Evolutionary conservation across 2,113 vertebrate genomes (phyloP), one percentile per base, ranked within the genome.

Genomic region (Podocnemis expansa): DNA sequence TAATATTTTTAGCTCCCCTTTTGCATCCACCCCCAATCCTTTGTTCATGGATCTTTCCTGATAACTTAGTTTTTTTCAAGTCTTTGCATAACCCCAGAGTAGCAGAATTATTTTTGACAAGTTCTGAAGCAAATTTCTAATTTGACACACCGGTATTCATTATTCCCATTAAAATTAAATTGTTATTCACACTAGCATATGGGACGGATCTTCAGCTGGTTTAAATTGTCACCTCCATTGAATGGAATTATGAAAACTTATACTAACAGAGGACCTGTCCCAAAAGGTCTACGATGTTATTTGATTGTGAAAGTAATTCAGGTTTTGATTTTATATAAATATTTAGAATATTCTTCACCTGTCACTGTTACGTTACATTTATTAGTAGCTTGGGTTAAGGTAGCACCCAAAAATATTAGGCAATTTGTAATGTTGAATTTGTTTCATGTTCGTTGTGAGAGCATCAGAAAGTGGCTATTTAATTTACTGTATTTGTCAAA

Each of bases 191-290:
- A 38, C 19, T 22, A 38, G 34, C 63, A 70, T 21, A 70, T 70
- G n/a, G 4, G 19, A 34, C 13, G 45, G 43, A 76, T 45, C 6
- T 41, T 45, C 73, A 45, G 3, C 12, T 45, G 25, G 10, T 45
- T 8, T 76, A 75, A 75, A 11, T 75, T 43, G 43, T 76, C 73
- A 8, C 25, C 25, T 45, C 24, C 11, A 27, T 27, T 75, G 70
- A 43, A 12, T 25, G 19, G 24, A 75, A 11, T 43, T 34, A 80
- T 52, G 16, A 4, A 5, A 56, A 25, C 47, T 81, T 79, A 10
- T 47, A 31, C 79, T 27, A 56, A 6, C 31, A 0, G 0, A 49
- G 8, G 19, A 49, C 34, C 51, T 27, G 63, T 10, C 51, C 43
- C 82, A 41, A 11, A 10, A 2, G 45, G 22, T 47, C 21, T 41